Evolutionary conservation across 2,113 vertebrate genomes (phyloP).

Genomic region (Noctilio leporinus): DNA sequence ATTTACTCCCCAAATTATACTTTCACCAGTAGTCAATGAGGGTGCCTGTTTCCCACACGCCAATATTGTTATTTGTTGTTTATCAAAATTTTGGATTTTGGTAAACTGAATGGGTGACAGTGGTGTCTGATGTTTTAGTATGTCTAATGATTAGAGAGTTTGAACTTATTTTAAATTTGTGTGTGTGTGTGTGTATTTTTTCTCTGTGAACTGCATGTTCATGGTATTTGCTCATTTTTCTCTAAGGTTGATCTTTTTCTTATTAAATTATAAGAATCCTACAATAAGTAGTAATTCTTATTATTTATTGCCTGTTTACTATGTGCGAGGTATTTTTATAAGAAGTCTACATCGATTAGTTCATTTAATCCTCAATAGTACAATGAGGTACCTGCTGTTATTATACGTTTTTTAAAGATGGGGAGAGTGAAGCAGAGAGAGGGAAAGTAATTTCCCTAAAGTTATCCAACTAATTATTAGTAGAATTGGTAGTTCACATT

Average conservation of each 20-base stretch:
- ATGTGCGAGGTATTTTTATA: background rate
- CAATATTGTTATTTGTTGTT: background rate
- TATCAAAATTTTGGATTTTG: background rate
- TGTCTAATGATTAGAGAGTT: background rate
- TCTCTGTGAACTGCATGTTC: background rate
- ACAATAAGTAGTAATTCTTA: background rate
- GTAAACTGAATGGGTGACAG: background rate
- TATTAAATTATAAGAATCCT: background rate
- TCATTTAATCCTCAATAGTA: background rate
- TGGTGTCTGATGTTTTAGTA: background rate
- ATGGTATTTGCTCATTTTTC: background rate
- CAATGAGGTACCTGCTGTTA: background rate
- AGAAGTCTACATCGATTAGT: background rate
- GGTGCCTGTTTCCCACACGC: background rate
- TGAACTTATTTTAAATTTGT: background rate
- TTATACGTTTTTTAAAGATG: background rate
- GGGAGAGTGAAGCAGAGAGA: background rate
- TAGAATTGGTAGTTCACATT: too few relatives aligned
- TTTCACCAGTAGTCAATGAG: background rate
- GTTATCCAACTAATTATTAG: background rate
- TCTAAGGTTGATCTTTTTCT: background rate
- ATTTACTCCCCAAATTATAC: background rate
- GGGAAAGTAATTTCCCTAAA: background rate
- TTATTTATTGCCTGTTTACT: background rate
- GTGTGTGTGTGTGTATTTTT: background rate